A percentile compares a stretch with the other conserved stretches of the same genome.
Evolutionary conservation across 2,888 invertebrate genomes (phyloP).

Genomic region (Caenorhabditis virilis): DNA sequence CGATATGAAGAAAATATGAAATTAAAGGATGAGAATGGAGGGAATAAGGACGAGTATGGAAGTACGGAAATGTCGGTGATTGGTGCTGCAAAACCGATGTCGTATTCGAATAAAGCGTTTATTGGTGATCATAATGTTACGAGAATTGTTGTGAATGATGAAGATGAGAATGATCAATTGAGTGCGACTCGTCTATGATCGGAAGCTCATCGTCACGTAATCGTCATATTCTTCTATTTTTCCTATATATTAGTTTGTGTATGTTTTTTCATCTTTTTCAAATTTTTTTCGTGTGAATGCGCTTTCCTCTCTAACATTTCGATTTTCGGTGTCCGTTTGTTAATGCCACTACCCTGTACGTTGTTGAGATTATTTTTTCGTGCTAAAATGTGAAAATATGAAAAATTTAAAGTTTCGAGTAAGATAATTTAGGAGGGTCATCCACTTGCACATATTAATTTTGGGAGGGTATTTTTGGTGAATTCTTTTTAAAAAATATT

Average conservation of each 20-base stretch:
- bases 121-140: conserved; percentile 14
- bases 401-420: no score
- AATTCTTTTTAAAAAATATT: no score
- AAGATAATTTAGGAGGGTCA: no score
- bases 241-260: conserved; percentile 8
- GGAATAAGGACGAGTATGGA: conserved; percentile 30
- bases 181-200: no score
- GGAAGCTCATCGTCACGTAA: no score
- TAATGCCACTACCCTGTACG: no score
- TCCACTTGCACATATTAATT: no score
- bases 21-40: not conserved
- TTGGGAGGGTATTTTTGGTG: no score
- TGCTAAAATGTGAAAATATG: no score
- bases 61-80: conserved; percentile 37
- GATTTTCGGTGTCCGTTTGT: no score
- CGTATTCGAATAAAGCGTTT: conserved; percentile 22
- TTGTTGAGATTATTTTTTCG: no score
- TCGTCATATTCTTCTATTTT: conserved; percentile 1
- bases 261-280: conserved; percentile 15
- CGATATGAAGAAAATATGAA: conserved; percentile 2
- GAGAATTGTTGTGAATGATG: conserved; percentile 28
- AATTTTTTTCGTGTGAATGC: not conserved
- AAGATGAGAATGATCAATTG: conserved; percentile 3
- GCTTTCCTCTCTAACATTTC: not conserved
- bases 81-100: conserved; percentile 5